A percentile compares a stretch with the other conserved stretches of the same genome.
Conservation (phyloP, 2,888 invertebrate species). For the Esperia sulphurella region DNA sequence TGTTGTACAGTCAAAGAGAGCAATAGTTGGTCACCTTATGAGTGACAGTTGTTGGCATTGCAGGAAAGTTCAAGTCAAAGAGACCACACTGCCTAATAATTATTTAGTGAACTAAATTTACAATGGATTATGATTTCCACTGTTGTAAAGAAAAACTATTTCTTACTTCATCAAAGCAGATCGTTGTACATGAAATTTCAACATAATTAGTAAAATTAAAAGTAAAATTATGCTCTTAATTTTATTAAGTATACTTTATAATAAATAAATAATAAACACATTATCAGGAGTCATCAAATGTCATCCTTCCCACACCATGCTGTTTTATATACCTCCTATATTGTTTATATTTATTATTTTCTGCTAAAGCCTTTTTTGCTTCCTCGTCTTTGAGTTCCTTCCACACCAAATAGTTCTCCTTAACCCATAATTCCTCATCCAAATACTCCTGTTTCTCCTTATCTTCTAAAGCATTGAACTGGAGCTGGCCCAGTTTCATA, state of each 20-base stretch:
- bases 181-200: too few species aligned
- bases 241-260: neutral
- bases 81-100: too few species aligned
- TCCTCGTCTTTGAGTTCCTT: slow-evolving; percentile 91
- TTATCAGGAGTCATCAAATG: slow-evolving; percentile 90
- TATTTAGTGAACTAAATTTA: too few species aligned
- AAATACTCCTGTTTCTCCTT: slow-evolving; percentile 86
- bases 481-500: slow-evolving; percentile 85
- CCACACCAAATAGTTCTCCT: slow-evolving; percentile 88
- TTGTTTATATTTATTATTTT: slow-evolving; percentile 92
- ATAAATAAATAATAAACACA: slow-evolving; percentile 11
- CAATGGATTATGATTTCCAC: too few species aligned
- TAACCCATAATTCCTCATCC: slow-evolving; percentile 88
- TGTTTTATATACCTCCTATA: slow-evolving; percentile 94
- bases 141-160: too few species aligned
- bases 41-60: too few species aligned
- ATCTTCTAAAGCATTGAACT: slow-evolving; percentile 87
- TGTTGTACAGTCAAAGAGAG: too few species aligned
- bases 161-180: too few species aligned
- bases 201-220: too few species aligned
- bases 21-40: too few species aligned
- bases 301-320: slow-evolving; percentile 93
- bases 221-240: neutral
- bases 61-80: too few species aligned
- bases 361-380: slow-evolving; percentile 89